Evolutionary conservation across 2,797 vertebrate genomes (phyloP).

Genomic region (Aphelocoma californica): DNA sequence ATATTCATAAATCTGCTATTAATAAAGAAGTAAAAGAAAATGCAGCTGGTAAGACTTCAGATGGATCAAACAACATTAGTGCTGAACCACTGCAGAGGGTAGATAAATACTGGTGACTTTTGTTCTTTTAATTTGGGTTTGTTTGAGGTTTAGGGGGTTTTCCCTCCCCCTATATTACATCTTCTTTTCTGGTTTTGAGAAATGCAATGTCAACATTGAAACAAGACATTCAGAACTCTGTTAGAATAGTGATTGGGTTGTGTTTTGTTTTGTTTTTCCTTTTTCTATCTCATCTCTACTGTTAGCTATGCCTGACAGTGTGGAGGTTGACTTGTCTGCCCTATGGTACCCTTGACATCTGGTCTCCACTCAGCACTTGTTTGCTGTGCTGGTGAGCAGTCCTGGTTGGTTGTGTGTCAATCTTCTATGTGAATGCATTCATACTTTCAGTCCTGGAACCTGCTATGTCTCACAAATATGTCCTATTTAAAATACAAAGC

Average conservation of each 20-base stretch:
- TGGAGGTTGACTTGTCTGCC: neutral
- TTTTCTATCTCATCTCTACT: neutral
- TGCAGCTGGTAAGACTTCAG: constrained; percentile 68
- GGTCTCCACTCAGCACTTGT: neutral
- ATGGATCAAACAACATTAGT: neutral
- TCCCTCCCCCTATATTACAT: neutral
- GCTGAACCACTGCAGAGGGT: neutral
- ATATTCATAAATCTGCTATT: constrained; percentile 90
- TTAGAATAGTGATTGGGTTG: neutral
- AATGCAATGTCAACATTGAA: neutral
- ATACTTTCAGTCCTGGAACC: neutral
- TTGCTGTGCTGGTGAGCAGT: neutral
- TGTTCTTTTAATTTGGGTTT: neutral
- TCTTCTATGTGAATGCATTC: neutral
- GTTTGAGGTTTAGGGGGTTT: neutral
- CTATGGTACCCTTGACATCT: neutral
- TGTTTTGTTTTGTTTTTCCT: neutral
- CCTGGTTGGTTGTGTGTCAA: neutral
- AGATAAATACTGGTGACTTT: neutral
- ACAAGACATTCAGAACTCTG: neutral
- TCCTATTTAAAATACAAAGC: neutral
- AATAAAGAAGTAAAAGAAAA: constrained; percentile 80
- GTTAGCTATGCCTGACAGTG: neutral
- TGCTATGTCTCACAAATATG: neutral
- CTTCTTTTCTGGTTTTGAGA: neutral